Evolutionary conservation across 2,888 invertebrate species (phyloP).

Genomic region (Oxyscelio sp.): DNA sequence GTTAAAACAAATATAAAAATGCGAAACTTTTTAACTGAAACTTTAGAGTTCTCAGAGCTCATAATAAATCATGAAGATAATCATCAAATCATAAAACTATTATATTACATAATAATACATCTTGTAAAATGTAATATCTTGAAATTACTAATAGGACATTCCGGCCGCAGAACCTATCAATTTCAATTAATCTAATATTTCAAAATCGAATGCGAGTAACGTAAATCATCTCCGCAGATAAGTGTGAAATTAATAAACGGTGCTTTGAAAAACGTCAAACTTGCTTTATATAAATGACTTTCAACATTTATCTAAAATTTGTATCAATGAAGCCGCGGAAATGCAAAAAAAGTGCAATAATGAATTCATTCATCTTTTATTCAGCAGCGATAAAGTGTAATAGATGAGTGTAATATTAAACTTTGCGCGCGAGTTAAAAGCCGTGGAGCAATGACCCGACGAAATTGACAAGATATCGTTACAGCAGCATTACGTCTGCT

Average conservation of each 20-base stretch:
- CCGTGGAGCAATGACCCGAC: constrained; percentile 63
- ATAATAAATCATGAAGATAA: too few species aligned
- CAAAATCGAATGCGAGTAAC: too few species aligned
- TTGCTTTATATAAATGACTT: constrained; percentile 42
- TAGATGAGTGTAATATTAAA: constrained; percentile 52
- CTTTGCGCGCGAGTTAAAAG: constrained; percentile 60
- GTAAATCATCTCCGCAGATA: too few species aligned
- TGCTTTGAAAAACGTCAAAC: constrained; percentile 32
- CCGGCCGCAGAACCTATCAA: too few species aligned
- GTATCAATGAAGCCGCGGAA: constrained; percentile 52
- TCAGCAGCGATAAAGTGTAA: constrained; percentile 59
- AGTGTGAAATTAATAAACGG: constrained; percentile 49
- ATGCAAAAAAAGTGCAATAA: constrained; percentile 63
- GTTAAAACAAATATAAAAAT: too few species aligned
- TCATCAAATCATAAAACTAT: too few species aligned
- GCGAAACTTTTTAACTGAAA: too few species aligned
- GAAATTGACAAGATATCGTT: constrained; percentile 71
- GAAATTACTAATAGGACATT: too few species aligned
- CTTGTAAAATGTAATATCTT: too few species aligned
- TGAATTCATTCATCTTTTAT: constrained; percentile 72
- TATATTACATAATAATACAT: too few species aligned
- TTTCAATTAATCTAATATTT: too few species aligned
- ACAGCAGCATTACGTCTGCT: constrained; percentile 57
- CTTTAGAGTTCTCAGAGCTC: too few species aligned
- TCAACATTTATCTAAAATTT: constrained; percentile 51